Percentiles rank a stretch among this genome's conserved stretches.
Conservation (phyloP, 2,113 vertebrate genomes). For the Myiozetetes cayanensis region DNA sequence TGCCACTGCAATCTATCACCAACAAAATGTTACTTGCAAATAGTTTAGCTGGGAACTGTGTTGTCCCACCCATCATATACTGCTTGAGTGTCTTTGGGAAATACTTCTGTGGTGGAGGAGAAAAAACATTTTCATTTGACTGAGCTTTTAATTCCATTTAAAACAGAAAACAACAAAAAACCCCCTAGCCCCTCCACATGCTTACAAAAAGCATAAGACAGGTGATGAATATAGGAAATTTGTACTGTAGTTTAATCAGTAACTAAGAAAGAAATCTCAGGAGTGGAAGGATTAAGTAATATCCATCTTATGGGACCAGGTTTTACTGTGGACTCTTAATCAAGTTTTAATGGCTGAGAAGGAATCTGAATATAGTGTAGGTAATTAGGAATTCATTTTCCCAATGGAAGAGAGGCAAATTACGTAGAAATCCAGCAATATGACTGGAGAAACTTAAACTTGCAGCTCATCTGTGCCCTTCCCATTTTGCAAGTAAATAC, state of each 20-base stretch:
- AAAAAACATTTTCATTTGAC: not conserved
- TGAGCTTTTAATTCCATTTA: not conserved
- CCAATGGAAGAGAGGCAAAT: not conserved
- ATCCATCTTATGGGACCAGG: not conserved
- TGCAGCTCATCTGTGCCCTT: not conserved
- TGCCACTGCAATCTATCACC: not conserved
- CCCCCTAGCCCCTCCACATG: not conserved
- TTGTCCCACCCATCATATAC: not conserved
- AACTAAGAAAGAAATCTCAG: not conserved
- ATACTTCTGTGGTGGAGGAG: rapidly evolving
- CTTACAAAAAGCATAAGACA: not conserved
- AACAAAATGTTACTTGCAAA: not conserved
- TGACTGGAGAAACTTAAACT: not conserved
- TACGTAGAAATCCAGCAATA: not conserved
- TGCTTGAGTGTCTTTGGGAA: not conserved
- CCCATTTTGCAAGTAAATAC: not conserved
- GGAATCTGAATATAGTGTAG: not conserved
- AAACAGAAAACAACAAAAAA: not conserved
- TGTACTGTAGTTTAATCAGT: not conserved
- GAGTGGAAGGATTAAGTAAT: not conserved
- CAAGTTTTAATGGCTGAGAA: not conserved
- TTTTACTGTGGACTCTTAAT: not conserved
- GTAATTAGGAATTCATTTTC: not conserved
- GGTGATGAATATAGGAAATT: not conserved
- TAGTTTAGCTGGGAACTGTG: not conserved